Evolutionary conservation across 2,888 invertebrate species (phyloP).

Genomic region (Dromius quadrimaculatus): DNA sequence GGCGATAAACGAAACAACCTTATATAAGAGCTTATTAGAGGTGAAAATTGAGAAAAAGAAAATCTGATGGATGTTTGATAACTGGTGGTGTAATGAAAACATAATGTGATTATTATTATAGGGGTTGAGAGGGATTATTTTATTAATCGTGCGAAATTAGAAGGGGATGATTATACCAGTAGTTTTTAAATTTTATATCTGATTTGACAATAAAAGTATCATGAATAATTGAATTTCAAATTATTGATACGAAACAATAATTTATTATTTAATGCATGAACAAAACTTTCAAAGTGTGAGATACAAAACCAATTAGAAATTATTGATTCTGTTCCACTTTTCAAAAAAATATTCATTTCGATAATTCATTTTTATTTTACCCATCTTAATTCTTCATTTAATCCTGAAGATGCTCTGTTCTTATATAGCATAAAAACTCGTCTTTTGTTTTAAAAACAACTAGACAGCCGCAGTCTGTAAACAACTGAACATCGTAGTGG

Average conservation of each 20-base stretch:
- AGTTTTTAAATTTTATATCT: too few relatives aligned
- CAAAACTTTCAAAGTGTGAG: too few relatives aligned
- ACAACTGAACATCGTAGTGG: not conserved
- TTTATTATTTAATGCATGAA: too few relatives aligned
- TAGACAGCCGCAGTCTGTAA: slow-evolving; percentile 1
- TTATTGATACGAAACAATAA: too few relatives aligned
- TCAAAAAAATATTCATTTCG: too few relatives aligned
- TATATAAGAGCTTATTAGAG: not conserved
- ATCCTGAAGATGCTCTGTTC: too few relatives aligned
- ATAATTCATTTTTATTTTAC: too few relatives aligned
- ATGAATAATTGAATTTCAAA: too few relatives aligned
- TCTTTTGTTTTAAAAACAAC: slow-evolving; percentile 7
- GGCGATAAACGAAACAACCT: not conserved
- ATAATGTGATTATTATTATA: slow-evolving; percentile 16
- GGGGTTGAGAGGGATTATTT: slow-evolving; percentile 5
- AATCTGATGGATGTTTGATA: slow-evolving; percentile 14
- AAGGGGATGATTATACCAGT: not conserved
- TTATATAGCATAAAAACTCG: slow-evolving; percentile 20
- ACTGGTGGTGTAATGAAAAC: slow-evolving; percentile 15
- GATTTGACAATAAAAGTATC: too few relatives aligned
- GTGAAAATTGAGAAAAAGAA: not conserved
- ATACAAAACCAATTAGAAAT: too few relatives aligned
- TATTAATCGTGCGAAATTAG: slow-evolving; percentile 26
- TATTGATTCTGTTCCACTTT: too few relatives aligned
- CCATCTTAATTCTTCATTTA: too few relatives aligned